Percentiles rank a stretch among this genome's conserved stretches.
Conservation (phyloP, 2,888 invertebrate species). For the Trichogramma dendrolimi region DNA sequence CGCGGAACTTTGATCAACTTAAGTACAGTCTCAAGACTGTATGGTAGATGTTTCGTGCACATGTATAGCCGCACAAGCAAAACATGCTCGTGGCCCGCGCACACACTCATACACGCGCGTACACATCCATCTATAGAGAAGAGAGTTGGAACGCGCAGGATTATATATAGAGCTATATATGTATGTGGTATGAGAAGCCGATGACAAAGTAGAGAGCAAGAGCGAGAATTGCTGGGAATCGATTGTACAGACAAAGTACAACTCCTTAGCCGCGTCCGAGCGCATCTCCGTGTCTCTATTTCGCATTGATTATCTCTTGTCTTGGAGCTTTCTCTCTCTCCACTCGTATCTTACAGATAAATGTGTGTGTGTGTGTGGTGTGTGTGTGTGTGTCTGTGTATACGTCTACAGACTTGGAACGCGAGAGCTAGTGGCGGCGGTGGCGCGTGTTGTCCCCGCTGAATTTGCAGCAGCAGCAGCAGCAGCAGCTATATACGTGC, state of each 20-base stretch:
- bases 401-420: neutral
- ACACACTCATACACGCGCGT: neutral
- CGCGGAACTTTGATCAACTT: slow-evolving; percentile 28
- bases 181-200: too few relatives aligned
- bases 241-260: slow-evolving; percentile 16
- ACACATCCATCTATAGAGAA: neutral
- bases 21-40: slow-evolving; percentile 18
- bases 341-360: neutral
- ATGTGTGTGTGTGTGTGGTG: neutral
- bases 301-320: slow-evolving; percentile 28
- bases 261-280: neutral
- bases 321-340: neutral
- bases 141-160: too few relatives aligned
- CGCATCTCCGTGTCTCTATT: slow-evolving; percentile 16
- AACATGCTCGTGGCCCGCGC: neutral
- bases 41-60: neutral
- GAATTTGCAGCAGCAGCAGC: slow-evolving; percentile 16
- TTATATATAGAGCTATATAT: too few relatives aligned
- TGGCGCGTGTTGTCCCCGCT: slow-evolving; percentile 19
- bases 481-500: too few relatives aligned
- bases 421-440: slow-evolving; percentile 12
- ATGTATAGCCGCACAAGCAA: too few relatives aligned
- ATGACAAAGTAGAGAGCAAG: neutral
- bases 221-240: slow-evolving; percentile 14
- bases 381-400: neutral